phyloP scores from a whole-genome alignment of 2,113 vertebrate genomes.

The Crocuta crocuta region DNA sequence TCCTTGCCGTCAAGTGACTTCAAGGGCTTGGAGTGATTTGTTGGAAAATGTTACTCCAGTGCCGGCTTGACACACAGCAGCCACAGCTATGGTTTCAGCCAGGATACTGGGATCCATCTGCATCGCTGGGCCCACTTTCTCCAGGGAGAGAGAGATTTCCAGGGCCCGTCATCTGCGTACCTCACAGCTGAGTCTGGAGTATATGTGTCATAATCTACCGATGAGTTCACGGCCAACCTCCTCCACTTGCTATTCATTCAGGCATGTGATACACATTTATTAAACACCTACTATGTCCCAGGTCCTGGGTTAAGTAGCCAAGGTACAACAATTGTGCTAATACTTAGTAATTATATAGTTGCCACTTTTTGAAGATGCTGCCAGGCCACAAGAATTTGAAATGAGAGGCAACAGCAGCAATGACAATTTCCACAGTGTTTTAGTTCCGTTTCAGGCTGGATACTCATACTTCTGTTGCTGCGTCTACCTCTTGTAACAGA shows the following conservation, averaged over 20 bases:
- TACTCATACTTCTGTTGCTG: neutral
- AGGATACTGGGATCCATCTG: neutral
- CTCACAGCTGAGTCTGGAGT: neutral
- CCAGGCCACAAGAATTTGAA: neutral
- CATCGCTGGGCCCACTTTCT: neutral
- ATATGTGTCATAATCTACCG: neutral
- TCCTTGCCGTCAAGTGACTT: neutral
- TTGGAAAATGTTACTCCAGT: neutral
- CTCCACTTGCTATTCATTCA: neutral
- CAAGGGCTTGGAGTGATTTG: neutral
- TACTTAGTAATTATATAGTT: neutral
- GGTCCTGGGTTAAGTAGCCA: neutral
- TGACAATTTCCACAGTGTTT: rapidly evolving
- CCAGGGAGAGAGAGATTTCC: neutral
- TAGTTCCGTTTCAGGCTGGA: neutral
- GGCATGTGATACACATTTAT: neutral
- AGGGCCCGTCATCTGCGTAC: too few relatives aligned
- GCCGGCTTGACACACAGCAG: rapidly evolving
- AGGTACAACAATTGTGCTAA: neutral
- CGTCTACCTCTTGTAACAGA: neutral
- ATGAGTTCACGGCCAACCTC: rapidly evolving
- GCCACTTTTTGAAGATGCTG: rapidly evolving
- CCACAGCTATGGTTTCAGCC: neutral
- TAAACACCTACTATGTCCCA: neutral
- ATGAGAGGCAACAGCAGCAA: rapidly evolving